Evolutionary conservation across 2,888 invertebrate genomes (phyloP).

Genomic region (Trisateles emortualis): DNA sequence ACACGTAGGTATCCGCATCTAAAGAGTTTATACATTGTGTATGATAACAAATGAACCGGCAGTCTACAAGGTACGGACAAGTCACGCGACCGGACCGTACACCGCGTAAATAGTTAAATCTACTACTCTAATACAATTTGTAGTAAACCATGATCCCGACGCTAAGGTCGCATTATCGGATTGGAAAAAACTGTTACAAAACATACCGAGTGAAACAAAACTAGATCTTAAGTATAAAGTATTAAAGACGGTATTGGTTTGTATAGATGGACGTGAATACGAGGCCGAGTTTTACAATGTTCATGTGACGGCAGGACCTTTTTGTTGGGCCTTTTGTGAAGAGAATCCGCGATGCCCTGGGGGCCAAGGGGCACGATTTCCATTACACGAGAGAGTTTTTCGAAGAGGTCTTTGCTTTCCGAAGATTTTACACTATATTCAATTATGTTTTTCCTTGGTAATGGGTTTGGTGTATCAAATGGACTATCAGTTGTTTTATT

Average conservation of each 20-base stretch:
- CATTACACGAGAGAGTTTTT: slow-evolving; percentile 83
- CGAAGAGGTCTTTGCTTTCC: slow-evolving; percentile 70
- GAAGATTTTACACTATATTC: slow-evolving; percentile 67
- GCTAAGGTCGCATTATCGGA: slow-evolving; percentile 86
- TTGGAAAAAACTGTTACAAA: slow-evolving; percentile 84
- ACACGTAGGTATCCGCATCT: slow-evolving; percentile 13
- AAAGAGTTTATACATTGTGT: slow-evolving; percentile 28
- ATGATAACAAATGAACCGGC: slow-evolving; percentile 47
- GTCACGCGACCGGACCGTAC: slow-evolving; percentile 54
- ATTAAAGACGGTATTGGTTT: slow-evolving; percentile 67
- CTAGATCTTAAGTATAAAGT: slow-evolving; percentile 55
- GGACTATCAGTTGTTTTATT: background rate
- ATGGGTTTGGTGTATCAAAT: slow-evolving; percentile 22
- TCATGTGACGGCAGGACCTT: slow-evolving; percentile 85
- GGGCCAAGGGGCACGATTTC: slow-evolving; percentile 81
- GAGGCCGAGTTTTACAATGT: slow-evolving; percentile 84
- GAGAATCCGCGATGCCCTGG: slow-evolving; percentile 80
- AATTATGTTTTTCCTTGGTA: slow-evolving; percentile 46
- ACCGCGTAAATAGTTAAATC: slow-evolving; percentile 83
- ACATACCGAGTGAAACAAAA: slow-evolving; percentile 59
- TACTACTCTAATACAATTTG: slow-evolving; percentile 86
- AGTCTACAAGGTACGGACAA: slow-evolving; percentile 39
- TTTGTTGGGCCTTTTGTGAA: slow-evolving; percentile 84
- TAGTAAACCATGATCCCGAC: slow-evolving; percentile 86
- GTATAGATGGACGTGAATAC: slow-evolving; percentile 64